These are phyloP conservation scores for Drosophila pectinifera DNA, from an alignment of 1,140 invertebrate species.

Conservation along the genomic window DNA sequence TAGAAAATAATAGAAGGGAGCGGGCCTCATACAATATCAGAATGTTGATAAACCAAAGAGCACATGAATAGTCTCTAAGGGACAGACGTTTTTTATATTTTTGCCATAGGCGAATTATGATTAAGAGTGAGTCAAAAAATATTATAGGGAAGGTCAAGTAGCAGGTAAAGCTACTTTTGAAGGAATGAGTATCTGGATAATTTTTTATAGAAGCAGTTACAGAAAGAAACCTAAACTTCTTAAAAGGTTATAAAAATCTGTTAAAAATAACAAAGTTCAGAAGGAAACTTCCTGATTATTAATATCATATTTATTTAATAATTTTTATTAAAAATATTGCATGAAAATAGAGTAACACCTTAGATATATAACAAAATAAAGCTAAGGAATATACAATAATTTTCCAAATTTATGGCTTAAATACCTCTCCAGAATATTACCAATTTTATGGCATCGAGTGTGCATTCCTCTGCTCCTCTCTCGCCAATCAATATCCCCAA, in stretches of 20 bases:
- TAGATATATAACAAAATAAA: neutral
- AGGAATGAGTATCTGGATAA: neutral
- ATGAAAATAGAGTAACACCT: neutral
- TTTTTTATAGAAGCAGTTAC: neutral
- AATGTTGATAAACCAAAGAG: constrained; percentile 28
- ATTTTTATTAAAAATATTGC: too few species aligned
- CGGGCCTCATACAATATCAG: constrained; percentile 19
- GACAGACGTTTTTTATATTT: neutral
- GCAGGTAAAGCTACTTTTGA: neutral
- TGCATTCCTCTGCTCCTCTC: neutral
- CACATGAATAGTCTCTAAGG: constrained; percentile 11
- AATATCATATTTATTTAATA: too few species aligned
- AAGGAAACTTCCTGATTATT: too few species aligned
- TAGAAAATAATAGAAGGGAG: constrained; percentile 35
- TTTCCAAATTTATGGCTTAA: neutral
- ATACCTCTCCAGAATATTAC: neutral
- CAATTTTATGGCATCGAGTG: constrained; percentile 3
- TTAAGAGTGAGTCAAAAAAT: neutral
- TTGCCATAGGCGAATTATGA: constrained; percentile 10
- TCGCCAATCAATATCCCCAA: constrained; percentile 8
- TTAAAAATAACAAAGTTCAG: neutral
- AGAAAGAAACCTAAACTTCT: neutral
- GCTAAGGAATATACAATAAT: neutral
- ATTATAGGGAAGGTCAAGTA: constrained; percentile 23
- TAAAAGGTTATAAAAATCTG: neutral